Conservation (phyloP, 2,888 invertebrate species). For the Ophioninae sp. region DNA sequence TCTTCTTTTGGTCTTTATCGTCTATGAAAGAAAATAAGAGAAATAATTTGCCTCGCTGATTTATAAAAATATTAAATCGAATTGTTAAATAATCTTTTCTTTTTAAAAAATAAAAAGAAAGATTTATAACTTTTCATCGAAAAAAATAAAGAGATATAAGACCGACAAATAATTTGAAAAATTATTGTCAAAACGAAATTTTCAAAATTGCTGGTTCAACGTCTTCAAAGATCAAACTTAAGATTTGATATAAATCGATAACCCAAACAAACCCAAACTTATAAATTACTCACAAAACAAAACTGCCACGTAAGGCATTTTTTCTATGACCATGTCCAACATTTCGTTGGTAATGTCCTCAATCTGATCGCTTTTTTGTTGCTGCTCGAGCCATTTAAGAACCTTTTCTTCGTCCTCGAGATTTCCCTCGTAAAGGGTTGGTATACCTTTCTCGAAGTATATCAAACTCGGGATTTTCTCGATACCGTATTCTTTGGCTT, state of each 20-base stretch:
- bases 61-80: no score
- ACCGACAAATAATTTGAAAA: no score
- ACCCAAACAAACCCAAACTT: no score
- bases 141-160: no score
- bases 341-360: conserved; percentile 97
- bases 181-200: no score
- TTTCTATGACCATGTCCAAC: conserved; percentile 93
- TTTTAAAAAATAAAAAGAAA: no score
- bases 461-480: conserved; percentile 92
- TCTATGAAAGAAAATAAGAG: conserved; percentile 83
- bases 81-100: no score
- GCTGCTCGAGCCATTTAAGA: conserved; percentile 92
- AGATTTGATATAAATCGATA: no score
- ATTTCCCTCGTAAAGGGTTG: conserved; percentile 90
- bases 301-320: conserved; percentile 94
- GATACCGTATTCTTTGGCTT: conserved; percentile 95
- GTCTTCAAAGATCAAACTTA: background rate
- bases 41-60: background rate
- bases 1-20: conserved; percentile 95
- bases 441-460: conserved; percentile 94
- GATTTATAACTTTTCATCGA: no score
- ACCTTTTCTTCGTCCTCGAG: conserved; percentile 95
- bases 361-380: conserved; percentile 93
- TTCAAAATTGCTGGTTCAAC: no score
- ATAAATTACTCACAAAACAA: conserved; percentile 90